These are phyloP conservation scores for Rhorus exstirpatorius DNA, from an alignment of 2,888 invertebrate genomes.

Conservation along the genomic window DNA sequence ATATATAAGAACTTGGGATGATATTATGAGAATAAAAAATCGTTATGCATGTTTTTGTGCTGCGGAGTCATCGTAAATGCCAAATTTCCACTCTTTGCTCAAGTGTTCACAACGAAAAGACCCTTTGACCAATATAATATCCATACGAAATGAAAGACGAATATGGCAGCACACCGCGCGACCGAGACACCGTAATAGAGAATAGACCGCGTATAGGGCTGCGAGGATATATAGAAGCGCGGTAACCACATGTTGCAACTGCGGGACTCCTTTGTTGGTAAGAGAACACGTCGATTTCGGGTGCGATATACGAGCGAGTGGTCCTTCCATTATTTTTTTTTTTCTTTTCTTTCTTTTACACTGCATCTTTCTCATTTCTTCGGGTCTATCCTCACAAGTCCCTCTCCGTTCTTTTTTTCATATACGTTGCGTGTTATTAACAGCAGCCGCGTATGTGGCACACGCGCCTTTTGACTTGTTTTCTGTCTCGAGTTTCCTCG, in stretches of 20 bases:
- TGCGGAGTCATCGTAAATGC: neutral
- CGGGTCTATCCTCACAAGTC: slow-evolving; percentile 36
- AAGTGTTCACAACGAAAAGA: neutral
- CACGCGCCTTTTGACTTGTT: slow-evolving; percentile 59
- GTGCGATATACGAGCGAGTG: slow-evolving; percentile 61
- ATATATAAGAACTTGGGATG: too few relatives aligned
- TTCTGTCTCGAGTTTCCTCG: slow-evolving; percentile 43
- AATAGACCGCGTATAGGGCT: slow-evolving; percentile 52
- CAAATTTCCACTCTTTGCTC: slow-evolving; percentile 2
- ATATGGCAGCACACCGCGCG: slow-evolving; percentile 35
- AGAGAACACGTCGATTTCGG: slow-evolving; percentile 65
- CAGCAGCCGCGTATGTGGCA: slow-evolving; percentile 55
- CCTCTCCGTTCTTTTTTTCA: slow-evolving; percentile 35
- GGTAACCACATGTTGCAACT: slow-evolving; percentile 83
- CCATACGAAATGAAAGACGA: slow-evolving; percentile 40
- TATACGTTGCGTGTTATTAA: slow-evolving; percentile 59
- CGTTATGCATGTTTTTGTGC: neutral
- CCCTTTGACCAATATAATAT: neutral
- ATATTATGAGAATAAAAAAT: too few relatives aligned
- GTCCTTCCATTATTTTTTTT: slow-evolving; percentile 41
- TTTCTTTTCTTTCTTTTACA: too few relatives aligned
- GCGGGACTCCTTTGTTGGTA: slow-evolving; percentile 70
- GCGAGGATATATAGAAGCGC: slow-evolving; percentile 67
- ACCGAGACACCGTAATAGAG: slow-evolving; percentile 35
- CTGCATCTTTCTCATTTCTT: slow-evolving; percentile 38